phyloP scores from a whole-genome alignment of 2,888 invertebrate species.

The Brachyptera risi region DNA sequence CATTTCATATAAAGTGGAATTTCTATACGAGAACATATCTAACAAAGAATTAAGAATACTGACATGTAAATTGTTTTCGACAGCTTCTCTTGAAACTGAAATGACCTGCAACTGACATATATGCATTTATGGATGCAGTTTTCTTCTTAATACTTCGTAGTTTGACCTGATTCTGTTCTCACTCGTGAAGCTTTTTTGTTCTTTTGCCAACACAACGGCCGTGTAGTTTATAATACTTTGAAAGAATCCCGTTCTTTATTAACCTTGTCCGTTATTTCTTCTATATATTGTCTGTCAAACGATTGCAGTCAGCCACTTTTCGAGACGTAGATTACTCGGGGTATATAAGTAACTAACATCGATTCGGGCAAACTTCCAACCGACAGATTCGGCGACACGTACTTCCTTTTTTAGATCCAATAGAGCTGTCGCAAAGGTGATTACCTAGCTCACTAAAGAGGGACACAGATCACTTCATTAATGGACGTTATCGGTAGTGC shows the following conservation, averaged over 20 bases:
- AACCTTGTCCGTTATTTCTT: slow-evolving; percentile 4
- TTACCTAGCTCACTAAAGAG: slow-evolving; percentile 6
- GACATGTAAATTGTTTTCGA: too few species aligned
- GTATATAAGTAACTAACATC: slow-evolving; percentile 13
- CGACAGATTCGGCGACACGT: neutral
- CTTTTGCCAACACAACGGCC: neutral
- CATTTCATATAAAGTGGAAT: too few species aligned
- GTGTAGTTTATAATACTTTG: neutral
- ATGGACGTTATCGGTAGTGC: slow-evolving; percentile 6
- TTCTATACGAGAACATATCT: too few species aligned
- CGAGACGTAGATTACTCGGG: slow-evolving; percentile 2
- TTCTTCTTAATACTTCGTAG: neutral
- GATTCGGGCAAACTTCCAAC: slow-evolving; percentile 19
- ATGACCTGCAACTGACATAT: slow-evolving; percentile 7
- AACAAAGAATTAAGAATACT: too few species aligned
- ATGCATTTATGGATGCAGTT: neutral
- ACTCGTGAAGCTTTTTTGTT: neutral
- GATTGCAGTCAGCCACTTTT: neutral
- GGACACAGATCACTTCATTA: slow-evolving; percentile 18
- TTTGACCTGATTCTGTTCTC: slow-evolving; percentile 7
- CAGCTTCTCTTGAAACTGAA: too few species aligned
- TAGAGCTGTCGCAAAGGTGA: slow-evolving; percentile 7
- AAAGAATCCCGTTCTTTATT: neutral
- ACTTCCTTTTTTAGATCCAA: slow-evolving; percentile 6
- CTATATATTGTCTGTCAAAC: slow-evolving; percentile 12